These are phyloP conservation scores for Pharmacophagus antenor DNA, from an alignment of 2,888 invertebrate genomes.

Conservation along the genomic window DNA sequence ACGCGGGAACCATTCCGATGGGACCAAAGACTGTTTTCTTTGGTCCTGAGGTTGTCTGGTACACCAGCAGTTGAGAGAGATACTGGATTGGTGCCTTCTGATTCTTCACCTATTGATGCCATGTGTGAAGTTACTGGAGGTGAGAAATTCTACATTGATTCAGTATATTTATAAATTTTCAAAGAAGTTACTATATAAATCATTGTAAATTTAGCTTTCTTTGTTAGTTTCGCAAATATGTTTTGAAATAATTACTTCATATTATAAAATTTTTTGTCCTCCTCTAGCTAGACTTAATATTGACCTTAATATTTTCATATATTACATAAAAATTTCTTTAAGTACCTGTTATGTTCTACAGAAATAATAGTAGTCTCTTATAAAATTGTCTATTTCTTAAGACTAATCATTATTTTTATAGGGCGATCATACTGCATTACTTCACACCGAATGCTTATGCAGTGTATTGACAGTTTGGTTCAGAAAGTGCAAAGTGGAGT, in stretches of 20 bases:
- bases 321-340: no score
- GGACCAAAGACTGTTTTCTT: conserved; percentile 98
- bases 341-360: no score
- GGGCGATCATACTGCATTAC: conserved; percentile 97
- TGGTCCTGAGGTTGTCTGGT: conserved; percentile 95
- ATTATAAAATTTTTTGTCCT: no score
- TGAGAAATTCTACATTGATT: conserved; percentile 50
- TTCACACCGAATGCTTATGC: conserved; percentile 96
- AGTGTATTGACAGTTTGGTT: conserved; percentile 97
- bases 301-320: no score
- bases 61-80: conserved; percentile 93
- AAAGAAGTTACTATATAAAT: not conserved
- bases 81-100: conserved; percentile 94
- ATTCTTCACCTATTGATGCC: conserved; percentile 96
- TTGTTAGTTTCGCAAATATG: no score
- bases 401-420: conserved; percentile 52
- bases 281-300: no score
- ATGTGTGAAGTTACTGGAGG: conserved; percentile 99
- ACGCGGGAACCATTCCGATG: conserved; percentile 99
- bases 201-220: no score
- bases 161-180: not conserved
- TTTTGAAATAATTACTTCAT: no score
- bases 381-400: no score
- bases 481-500: conserved; percentile 99
- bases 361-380: no score